A percentile compares a stretch with the other conserved stretches of the same genome.
Conservation (phyloP, 2,113 vertebrate genomes). For the Anguilla japonica region DNA sequence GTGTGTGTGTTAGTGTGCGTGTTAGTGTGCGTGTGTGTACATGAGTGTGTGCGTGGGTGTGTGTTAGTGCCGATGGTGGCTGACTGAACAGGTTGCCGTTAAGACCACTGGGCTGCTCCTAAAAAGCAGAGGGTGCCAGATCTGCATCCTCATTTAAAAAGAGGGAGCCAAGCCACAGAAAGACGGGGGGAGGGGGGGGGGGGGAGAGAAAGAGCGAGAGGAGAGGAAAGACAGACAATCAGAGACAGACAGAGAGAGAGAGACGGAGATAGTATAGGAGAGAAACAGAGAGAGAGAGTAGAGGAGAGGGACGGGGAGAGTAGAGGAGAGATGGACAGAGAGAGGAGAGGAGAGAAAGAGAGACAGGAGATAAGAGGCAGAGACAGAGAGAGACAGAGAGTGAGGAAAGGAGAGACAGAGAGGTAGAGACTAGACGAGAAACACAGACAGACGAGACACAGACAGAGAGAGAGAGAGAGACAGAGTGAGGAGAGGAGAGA, state of each 20-base stretch:
- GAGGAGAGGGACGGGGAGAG: too few species aligned
- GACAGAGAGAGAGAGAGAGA: too few species aligned
- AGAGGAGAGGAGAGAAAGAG: background rate
- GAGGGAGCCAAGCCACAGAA: constrained; percentile 38
- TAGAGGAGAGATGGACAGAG: too few species aligned
- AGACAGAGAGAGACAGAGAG: background rate
- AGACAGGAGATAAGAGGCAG: background rate
- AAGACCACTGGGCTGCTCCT: background rate
- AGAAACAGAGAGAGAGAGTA: too few species aligned
- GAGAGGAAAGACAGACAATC: too few species aligned
- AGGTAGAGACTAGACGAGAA: too few species aligned
- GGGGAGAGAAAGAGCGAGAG: too few species aligned
- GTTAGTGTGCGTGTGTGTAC: background rate
- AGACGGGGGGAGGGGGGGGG: background rate
- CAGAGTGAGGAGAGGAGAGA: too few species aligned
- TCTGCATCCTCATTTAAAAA: background rate
- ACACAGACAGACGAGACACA: background rate
- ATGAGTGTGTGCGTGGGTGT: background rate
- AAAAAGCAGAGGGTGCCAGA: background rate
- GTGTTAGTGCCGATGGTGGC: background rate
- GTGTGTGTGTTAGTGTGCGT: background rate
- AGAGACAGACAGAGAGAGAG: too few species aligned
- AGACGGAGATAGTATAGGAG: too few species aligned
- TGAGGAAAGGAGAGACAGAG: too few species aligned
- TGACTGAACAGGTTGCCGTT: background rate